A percentile compares a stretch with the other conserved stretches of the same genome.
Conservation (phyloP, 2,113 vertebrate species). For the Gallinago paraguaiae region DNA sequence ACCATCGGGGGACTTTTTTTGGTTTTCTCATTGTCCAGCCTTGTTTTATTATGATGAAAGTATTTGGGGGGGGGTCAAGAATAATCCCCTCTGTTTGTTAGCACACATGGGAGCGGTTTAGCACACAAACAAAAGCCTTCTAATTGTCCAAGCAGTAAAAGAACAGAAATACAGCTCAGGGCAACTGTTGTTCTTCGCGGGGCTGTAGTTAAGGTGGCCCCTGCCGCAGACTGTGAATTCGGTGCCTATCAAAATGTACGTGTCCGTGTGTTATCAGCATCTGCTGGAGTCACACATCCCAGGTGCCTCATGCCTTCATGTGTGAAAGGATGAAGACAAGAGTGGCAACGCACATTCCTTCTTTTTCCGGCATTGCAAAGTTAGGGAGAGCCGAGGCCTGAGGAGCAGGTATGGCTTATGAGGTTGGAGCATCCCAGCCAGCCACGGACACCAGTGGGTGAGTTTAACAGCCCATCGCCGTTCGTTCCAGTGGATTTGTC, state of each 20-base stretch:
- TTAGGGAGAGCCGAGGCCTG: background rate
- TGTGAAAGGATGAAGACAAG: background rate
- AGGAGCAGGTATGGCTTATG: fast-evolving
- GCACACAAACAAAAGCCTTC: background rate
- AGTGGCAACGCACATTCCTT: background rate
- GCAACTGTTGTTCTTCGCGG: background rate
- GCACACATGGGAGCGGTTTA: background rate
- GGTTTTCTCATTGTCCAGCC: background rate
- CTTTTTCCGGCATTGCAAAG: background rate
- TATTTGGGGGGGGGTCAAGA: background rate
- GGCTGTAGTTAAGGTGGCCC: background rate
- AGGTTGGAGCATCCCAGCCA: background rate
- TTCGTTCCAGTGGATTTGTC: background rate
- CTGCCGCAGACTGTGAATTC: background rate
- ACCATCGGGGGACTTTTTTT: background rate
- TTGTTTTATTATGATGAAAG: background rate
- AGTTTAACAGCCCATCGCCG: background rate
- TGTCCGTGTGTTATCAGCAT: background rate
- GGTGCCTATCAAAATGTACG: background rate
- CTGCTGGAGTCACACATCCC: background rate
- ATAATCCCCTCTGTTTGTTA: background rate
- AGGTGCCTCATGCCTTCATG: background rate
- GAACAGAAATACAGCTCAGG: background rate
- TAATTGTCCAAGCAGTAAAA: background rate
- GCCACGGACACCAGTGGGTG: background rate